phyloP scores from a whole-genome alignment of 2,797 vertebrate genomes.

The Pseudotriccus pelzelni region DNA sequence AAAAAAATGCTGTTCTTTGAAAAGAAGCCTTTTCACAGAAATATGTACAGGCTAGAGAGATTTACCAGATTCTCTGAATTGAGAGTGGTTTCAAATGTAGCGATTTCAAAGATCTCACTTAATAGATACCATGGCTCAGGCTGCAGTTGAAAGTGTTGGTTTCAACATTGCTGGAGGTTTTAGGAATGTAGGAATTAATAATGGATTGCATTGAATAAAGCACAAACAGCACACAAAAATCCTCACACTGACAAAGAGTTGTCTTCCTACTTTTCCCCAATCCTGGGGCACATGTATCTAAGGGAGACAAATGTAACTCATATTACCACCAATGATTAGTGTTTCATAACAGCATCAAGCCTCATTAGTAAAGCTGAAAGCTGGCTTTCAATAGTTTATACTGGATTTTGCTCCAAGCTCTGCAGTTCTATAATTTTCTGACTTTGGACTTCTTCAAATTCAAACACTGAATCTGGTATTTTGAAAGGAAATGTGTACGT shows the following conservation, averaged over 20 bases:
- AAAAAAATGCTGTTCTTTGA: neutral
- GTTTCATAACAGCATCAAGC: neutral
- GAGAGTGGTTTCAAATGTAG: constrained; percentile 20
- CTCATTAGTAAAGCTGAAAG: neutral
- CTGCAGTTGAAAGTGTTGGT: constrained; percentile 1
- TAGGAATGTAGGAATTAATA: constrained; percentile 29
- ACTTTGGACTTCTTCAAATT: neutral
- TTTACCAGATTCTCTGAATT: constrained; percentile 24
- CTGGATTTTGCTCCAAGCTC: neutral
- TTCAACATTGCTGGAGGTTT: neutral
- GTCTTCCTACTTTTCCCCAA: neutral
- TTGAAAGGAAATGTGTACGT: neutral
- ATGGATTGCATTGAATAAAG: constrained; percentile 29
- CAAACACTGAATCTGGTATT: neutral
- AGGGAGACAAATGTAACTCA: neutral
- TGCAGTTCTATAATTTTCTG: neutral
- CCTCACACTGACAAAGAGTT: neutral
- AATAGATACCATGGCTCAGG: neutral
- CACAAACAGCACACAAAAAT: constrained; percentile 18
- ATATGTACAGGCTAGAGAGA: neutral
- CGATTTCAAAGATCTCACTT: constrained; percentile 28
- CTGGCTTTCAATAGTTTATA: neutral
- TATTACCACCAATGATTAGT: neutral
- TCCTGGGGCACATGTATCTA: neutral
- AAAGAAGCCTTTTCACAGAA: constrained; percentile 18